phyloP scores from a whole-genome alignment of 2,797 vertebrate genomes.

The Ciconia nigra region DNA sequence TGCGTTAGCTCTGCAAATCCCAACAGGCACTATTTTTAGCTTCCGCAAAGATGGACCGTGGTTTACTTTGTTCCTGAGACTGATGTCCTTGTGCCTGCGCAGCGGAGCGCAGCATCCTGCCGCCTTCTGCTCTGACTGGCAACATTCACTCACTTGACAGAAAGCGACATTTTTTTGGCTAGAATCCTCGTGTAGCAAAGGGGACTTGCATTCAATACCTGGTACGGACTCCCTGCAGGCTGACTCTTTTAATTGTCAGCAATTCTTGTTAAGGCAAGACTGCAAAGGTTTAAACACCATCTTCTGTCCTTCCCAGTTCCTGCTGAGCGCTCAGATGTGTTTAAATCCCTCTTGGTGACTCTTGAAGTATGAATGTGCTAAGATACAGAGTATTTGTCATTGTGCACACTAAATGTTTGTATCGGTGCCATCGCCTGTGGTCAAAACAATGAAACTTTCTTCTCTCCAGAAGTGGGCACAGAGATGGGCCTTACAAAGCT shows the following conservation, averaged over 20 bases:
- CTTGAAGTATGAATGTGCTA: not conserved
- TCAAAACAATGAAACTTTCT: not conserved
- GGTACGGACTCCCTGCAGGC: not conserved
- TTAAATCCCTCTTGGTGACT: not conserved
- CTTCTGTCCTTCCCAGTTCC: not conserved
- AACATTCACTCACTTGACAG: not conserved
- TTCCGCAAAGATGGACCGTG: accelerated
- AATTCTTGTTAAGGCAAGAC: not conserved
- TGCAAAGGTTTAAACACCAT: not conserved
- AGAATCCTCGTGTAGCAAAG: not conserved
- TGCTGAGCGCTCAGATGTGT: not conserved
- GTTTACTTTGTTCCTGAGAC: not conserved
- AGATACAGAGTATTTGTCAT: not conserved
- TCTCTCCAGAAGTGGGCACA: not conserved
- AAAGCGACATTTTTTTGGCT: not conserved
- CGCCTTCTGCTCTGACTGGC: not conserved
- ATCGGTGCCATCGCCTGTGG: not conserved
- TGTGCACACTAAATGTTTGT: not conserved
- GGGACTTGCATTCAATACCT: not conserved
- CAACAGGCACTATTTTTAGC: not conserved
- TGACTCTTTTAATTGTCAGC: not conserved
- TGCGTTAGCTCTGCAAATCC: not conserved
- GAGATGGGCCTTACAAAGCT: not conserved
- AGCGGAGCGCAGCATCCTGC: not conserved
- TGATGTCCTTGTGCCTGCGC: not conserved